Evolutionary conservation across 2,888 invertebrate genomes (phyloP).

Genomic region (Melipona bicolor): DNA sequence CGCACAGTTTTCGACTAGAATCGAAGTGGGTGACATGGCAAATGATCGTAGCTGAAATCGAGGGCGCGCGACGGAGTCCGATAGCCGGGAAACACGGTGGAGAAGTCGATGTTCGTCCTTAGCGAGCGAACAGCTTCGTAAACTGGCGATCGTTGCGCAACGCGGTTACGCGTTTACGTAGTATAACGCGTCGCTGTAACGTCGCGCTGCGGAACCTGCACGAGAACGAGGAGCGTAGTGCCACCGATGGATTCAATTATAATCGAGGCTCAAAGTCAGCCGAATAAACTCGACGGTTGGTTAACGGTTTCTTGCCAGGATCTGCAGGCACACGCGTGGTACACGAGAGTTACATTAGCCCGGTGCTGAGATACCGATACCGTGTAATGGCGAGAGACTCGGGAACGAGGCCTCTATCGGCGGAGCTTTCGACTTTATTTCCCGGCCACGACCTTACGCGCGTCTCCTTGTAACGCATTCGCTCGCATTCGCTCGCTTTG

Average conservation of each 20-base stretch:
- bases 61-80: slow-evolving; percentile 69
- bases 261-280: slow-evolving; percentile 61
- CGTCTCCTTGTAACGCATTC: background rate
- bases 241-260: slow-evolving; percentile 56
- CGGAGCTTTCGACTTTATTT: slow-evolving; percentile 16
- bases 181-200: slow-evolving; percentile 23
- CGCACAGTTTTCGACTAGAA: background rate
- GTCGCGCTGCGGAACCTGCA: background rate
- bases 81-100: slow-evolving; percentile 51
- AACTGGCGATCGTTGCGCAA: slow-evolving; percentile 71
- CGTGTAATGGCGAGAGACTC: slow-evolving; percentile 43
- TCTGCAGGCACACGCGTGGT: slow-evolving; percentile 66
- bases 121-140: slow-evolving; percentile 64
- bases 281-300: slow-evolving; percentile 60
- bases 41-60: slow-evolving; percentile 48
- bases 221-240: background rate
- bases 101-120: slow-evolving; percentile 33
- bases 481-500: background rate
- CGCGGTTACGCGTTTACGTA: slow-evolving; percentile 60
- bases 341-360: slow-evolving; percentile 80
- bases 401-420: background rate
- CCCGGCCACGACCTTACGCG: slow-evolving; percentile 8
- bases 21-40: slow-evolving; percentile 37
- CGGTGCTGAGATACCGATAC: slow-evolving; percentile 70
- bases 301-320: slow-evolving; percentile 65